A percentile compares a stretch with the other conserved stretches of the same genome.
These are phyloP conservation scores for Sitobion miscanthi DNA, from an alignment of 1,140 invertebrate genomes.

Conservation along the genomic window DNA sequence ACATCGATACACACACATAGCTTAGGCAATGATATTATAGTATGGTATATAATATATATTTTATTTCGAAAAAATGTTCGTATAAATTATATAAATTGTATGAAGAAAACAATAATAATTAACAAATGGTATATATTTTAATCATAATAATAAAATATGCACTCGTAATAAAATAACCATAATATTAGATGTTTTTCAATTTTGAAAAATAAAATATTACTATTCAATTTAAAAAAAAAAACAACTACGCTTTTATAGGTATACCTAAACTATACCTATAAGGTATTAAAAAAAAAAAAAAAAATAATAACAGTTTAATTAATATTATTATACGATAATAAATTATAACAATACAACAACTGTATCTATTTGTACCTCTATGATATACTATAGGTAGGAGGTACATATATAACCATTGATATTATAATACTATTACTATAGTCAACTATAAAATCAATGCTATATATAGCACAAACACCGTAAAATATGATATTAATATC, in stretches of 20 bases:
- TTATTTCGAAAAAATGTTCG: neutral
- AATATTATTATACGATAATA: constrained; percentile 14
- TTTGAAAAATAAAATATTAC: neutral
- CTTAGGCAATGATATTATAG: no score
- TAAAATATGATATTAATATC: neutral
- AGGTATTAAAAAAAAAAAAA: neutral
- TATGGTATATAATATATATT: neutral
- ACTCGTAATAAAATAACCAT: no score
- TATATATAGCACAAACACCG: neutral
- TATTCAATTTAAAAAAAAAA: neutral
- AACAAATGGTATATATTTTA: neutral
- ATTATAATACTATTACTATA: neutral
- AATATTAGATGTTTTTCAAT: neutral
- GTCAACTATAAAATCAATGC: neutral
- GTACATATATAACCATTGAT: neutral
- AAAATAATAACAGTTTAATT: constrained; percentile 3
- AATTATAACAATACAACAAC: constrained; percentile 12
- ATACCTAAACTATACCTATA: neutral
- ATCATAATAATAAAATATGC: neutral
- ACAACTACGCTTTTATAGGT: neutral
- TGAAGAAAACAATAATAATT: neutral
- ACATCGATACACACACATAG: no score
- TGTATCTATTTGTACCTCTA: neutral
- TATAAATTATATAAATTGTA: neutral
- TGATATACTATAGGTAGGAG: neutral